A percentile compares a stretch with the other conserved stretches of the same genome.
phyloP scores from a whole-genome alignment of 2,888 invertebrate genomes.

The Diplolepis rosae region DNA sequence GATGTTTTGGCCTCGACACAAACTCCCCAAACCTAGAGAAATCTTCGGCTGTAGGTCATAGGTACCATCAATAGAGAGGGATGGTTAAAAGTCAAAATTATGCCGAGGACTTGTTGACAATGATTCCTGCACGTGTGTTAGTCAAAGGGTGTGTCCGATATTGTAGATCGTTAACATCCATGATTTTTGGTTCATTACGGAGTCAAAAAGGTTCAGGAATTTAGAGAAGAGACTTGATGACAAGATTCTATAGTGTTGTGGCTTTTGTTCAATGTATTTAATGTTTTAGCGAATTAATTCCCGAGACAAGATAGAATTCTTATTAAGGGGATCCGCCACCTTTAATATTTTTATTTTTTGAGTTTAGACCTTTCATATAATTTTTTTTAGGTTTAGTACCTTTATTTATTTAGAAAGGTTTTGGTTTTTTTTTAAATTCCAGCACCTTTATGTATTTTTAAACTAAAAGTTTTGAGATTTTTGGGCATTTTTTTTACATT shows the following conservation, averaged over 20 bases:
- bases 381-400: no score
- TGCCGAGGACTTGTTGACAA: not conserved
- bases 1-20: constrained; percentile 64
- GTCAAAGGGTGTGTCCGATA: constrained; percentile 13
- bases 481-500: no score
- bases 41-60: constrained; percentile 31
- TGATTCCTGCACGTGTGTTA: not conserved
- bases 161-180: not conserved
- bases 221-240: not conserved
- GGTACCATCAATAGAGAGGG: not conserved
- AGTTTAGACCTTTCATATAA: no score
- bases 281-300: not conserved
- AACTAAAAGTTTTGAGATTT: not conserved
- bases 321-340: not conserved
- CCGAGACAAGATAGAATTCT: not conserved
- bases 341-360: no score
- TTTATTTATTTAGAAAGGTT: not conserved
- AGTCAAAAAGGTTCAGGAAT: not conserved
- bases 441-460: not conserved
- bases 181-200: not conserved
- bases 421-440: not conserved
- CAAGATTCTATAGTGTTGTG: not conserved
- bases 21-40: constrained; percentile 39
- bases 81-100: not conserved
- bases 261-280: not conserved